Conservation (phyloP, 2,888 invertebrate species). For the Drosophila histrio region DNA sequence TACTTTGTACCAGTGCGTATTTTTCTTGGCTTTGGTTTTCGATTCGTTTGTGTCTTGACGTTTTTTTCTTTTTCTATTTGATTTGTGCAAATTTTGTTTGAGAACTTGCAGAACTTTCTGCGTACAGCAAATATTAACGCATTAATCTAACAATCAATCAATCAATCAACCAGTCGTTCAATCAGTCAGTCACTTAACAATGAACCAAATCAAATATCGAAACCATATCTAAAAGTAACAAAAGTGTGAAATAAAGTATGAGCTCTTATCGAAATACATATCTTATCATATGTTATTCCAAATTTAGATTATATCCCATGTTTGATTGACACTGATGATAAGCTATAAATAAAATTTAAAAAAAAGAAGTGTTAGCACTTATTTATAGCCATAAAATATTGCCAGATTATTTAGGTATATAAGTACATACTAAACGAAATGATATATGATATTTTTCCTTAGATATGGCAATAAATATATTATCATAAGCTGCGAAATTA, state of each 20-base stretch:
- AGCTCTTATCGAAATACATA: slow-evolving; percentile 12
- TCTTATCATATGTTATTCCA: slow-evolving; percentile 13
- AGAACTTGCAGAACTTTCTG: slow-evolving; percentile 60
- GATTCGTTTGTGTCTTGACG: slow-evolving; percentile 37
- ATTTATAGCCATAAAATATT: slow-evolving; percentile 28
- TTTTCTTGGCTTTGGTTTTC: slow-evolving; percentile 22
- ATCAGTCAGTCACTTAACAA: slow-evolving; percentile 48
- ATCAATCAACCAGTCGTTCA: slow-evolving; percentile 59
- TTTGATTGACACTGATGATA: slow-evolving; percentile 36
- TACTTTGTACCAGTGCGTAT: slow-evolving; percentile 37
- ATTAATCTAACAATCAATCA: slow-evolving; percentile 37
- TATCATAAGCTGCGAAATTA: neutral
- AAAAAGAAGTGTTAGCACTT: slow-evolving; percentile 12
- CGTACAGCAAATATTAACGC: slow-evolving; percentile 43
- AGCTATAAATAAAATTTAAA: slow-evolving; percentile 13
- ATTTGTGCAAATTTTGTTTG: slow-evolving; percentile 47
- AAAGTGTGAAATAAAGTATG: slow-evolving; percentile 32
- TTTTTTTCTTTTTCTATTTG: slow-evolving; percentile 33
- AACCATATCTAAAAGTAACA: slow-evolving; percentile 8
- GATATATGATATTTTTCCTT: neutral
- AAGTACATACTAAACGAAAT: neutral
- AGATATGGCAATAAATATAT: slow-evolving; percentile 10
- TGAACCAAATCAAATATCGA: slow-evolving; percentile 35
- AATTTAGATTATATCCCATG: slow-evolving; percentile 12
- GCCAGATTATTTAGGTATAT: neutral